phyloP scores from a whole-genome alignment of 2,113 vertebrate species.

The Hypomesus transpacificus region DNA sequence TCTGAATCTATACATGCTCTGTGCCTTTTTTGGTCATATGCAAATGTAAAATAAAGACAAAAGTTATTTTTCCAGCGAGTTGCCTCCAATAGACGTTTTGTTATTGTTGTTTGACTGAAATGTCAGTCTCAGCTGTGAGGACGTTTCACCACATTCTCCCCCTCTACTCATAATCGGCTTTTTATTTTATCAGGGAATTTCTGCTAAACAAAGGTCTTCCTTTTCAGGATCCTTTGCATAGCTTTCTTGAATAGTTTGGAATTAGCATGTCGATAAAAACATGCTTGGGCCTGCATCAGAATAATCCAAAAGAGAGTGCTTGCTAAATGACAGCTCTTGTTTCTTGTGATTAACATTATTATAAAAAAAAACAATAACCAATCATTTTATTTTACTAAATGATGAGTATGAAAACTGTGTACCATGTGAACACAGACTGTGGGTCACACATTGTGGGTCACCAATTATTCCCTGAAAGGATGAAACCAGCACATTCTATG shows the following conservation, averaged over 20 bases:
- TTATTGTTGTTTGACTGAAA: slow-evolving; percentile 43
- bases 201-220: slow-evolving; percentile 40
- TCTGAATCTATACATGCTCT: slow-evolving; percentile 30
- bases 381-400: slow-evolving; percentile 10
- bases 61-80: slow-evolving; percentile 30
- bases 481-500: slow-evolving; percentile 45
- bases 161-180: slow-evolving; percentile 33
- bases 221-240: slow-evolving; percentile 37
- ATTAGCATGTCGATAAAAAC: slow-evolving; percentile 44
- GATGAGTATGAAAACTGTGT: slow-evolving; percentile 15
- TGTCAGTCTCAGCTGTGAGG: slow-evolving; percentile 36
- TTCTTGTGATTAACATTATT: background rate
- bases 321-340: background rate
- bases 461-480: slow-evolving; percentile 36
- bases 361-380: background rate
- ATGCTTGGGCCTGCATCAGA: slow-evolving; percentile 20
- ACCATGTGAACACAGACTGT: no score
- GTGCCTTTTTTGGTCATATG: slow-evolving; percentile 40
- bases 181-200: slow-evolving; percentile 43
- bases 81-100: slow-evolving; percentile 34
- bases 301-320: slow-evolving; percentile 1
- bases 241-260: slow-evolving; percentile 25
- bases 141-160: slow-evolving; percentile 29
- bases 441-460: no score
- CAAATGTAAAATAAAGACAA: slow-evolving; percentile 49